Base-by-base conservation (phyloP, 2,888 invertebrate genomes). In the Idaea straminata region DNA sequence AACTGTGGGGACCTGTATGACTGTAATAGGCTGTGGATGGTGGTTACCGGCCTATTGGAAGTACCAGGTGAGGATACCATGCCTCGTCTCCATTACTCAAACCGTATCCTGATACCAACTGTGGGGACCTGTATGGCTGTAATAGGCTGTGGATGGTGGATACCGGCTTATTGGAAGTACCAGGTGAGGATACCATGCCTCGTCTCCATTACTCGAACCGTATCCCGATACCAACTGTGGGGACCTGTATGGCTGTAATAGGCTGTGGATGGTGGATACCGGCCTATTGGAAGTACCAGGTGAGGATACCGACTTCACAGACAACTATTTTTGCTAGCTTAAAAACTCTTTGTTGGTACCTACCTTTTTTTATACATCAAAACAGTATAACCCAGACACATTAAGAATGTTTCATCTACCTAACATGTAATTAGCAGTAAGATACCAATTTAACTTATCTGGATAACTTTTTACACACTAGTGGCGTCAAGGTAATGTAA, bases 221-320 rank as follows among this genome's bases (percentile, higher is more conserved):
- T 88, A 89, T 62, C 91, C 92, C 0, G 72, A 75, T 4, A 65
- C 64, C 3, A 68, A 57, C 0, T n/a, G n/a, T n/a, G n/a, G n/a
- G n/a, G n/a, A n/a, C n/a, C n/a, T 95, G 0, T 97, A 97, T 80
- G 85, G 83, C 0, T 97, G 97, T 72, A 94, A 94, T 62, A 87
- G 97, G 4, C 87, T 97, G 5, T 97, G 97, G 97, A 94, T 96
- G 77, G 94, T 97, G 0, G 97, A 97, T 77, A 96, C 96, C 4
- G 97, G 97, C 3, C 84, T 95, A 59, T 81, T 95, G 38, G 96
- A 96, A 84, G 93, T 95, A 65, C 94, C 95, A n/a, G n/a, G n/a
- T n/a, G n/a, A n/a, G n/a, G n/a, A n/a, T n/a, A n/a, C n/a, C n/a
- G n/a, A n/a, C n/a, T n/a, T n/a, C n/a, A n/a, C n/a, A n/a, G n/a